phyloP scores from a whole-genome alignment of 37 sponge, comb jelly and placozoan species.

The Ianthella basta region DNA sequence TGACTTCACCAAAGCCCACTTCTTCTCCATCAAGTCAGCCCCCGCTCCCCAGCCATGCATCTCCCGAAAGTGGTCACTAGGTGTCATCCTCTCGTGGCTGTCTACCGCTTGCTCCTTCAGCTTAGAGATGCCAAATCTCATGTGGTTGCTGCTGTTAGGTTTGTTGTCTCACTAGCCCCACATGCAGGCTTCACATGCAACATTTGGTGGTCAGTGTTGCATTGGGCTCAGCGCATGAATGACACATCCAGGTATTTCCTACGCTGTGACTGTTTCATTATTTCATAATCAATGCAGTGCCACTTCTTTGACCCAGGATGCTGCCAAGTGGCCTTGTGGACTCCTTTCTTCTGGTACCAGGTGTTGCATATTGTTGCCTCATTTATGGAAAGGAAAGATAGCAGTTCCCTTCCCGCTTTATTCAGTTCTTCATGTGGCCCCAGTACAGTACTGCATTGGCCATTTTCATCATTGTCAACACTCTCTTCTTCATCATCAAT shows the following conservation, averaged over 20 bases:
- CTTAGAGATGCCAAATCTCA: not conserved
- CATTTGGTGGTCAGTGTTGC: constrained; percentile 46
- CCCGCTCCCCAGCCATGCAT: constrained; percentile 31
- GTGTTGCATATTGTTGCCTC: constrained; percentile 34
- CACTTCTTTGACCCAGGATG: constrained; percentile 43
- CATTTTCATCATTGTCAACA: not conserved
- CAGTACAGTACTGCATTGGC: constrained; percentile 1
- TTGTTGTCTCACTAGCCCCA: not conserved
- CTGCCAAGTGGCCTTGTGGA: constrained; percentile 49
- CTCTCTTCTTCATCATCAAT: not conserved
- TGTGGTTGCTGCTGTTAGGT: not conserved
- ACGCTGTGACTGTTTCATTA: constrained; percentile 41
- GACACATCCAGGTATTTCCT: constrained; percentile 27
- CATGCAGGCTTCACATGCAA: not conserved
- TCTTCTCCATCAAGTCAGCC: not conserved
- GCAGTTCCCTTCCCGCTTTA: constrained; percentile 40
- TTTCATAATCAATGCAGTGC: constrained; percentile 48
- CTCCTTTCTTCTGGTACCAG: constrained; percentile 29
- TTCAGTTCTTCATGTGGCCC: constrained; percentile 41
- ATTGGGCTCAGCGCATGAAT: constrained; percentile 26
- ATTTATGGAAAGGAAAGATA: constrained; percentile 42
- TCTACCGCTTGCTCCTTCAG: not conserved
- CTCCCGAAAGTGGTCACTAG: constrained; percentile 12
- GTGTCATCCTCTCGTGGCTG: not conserved
- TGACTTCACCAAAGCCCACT: not conserved